Evolutionary conservation across 2,888 invertebrate genomes (phyloP), one percentile per base, ranked within the genome.

Genomic region (Odontomyia ornata): DNA sequence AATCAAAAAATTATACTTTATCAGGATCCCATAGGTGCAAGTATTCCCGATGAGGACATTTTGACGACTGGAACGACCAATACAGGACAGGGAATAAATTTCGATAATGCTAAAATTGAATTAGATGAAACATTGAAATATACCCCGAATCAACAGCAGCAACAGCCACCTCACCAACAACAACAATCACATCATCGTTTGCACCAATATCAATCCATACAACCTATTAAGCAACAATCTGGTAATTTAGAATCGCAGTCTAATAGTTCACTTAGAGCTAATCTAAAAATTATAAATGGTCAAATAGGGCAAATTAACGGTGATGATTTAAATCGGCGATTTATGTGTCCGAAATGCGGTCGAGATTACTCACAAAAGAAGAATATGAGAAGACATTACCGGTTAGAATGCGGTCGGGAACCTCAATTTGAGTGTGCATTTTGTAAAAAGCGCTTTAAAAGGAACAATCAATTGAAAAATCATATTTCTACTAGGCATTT

Each of bases 391-490:
- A 85, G 81, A 57, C 81, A 81, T 72, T 80, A 52, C 67, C 77
- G 79, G 36, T 73, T 92, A 81, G 92, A 93, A 86, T 93, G 93
- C 85, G 91, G 91, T 46, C 91, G 91, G 85, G 91, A 91, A 81
- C 92, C 92, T 76, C 90, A 91, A 85, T 92, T 91, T 88, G 89
- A 89, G 83, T 93, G 93, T 80, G 89, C 89, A 23, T 88, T 90
- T 86, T 93, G 93, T 88, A 78, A 77, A 64, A 78, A 80, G 67
- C 77, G 79, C 23, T 81, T 79, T 76, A 81, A 81, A 76, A 75
- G 81, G 18, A 81, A 81, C 52, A 81, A 81, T 79, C 81, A 81
- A 75, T 72, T 81, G 30, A 79, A 76, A 43, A 79, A 79, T 77
- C 81, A 81, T 78, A 80, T 81, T 64, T 56, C 77, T 18, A 75